A percentile compares a stretch with the other conserved stretches of the same genome.
Conservation (phyloP, 53 echinoderm and acorn worm genomes). For the Paelopatides confundens region DNA sequence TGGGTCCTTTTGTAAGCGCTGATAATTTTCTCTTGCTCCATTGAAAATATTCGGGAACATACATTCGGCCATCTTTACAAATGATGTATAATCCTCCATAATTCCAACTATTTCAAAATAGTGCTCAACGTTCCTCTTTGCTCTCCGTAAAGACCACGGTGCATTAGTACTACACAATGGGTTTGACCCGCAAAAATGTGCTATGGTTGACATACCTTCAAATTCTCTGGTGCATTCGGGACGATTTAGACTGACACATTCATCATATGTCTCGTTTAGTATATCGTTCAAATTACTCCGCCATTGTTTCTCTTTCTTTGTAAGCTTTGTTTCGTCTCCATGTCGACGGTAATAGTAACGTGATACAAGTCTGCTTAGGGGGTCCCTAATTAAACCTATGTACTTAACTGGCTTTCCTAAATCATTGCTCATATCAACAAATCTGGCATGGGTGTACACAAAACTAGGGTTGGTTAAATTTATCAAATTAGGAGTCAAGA, state of each 20-base stretch:
- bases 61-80: neutral
- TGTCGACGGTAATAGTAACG: constrained; percentile 2
- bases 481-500: neutral
- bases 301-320: neutral
- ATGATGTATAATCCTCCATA: constrained; percentile 33
- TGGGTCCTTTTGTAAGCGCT: neutral
- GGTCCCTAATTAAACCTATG: neutral
- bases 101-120: constrained; percentile 6
- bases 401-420: neutral
- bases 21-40: neutral
- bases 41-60: neutral
- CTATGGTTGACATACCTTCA: neutral
- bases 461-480: neutral
- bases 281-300: neutral
- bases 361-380: constrained; percentile 4
- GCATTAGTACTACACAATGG: neutral
- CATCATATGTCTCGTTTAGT: constrained; percentile 6
- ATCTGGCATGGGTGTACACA: neutral
- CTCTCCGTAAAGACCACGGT: neutral
- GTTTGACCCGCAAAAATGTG: constrained; percentile 25
- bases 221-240: neutral
- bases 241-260: constrained; percentile 15
- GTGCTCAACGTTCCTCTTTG: constrained; percentile 7
- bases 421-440: neutral
- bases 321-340: neutral